Conservation (phyloP, 2,888 invertebrate species). For the Rosalia funebris region DNA sequence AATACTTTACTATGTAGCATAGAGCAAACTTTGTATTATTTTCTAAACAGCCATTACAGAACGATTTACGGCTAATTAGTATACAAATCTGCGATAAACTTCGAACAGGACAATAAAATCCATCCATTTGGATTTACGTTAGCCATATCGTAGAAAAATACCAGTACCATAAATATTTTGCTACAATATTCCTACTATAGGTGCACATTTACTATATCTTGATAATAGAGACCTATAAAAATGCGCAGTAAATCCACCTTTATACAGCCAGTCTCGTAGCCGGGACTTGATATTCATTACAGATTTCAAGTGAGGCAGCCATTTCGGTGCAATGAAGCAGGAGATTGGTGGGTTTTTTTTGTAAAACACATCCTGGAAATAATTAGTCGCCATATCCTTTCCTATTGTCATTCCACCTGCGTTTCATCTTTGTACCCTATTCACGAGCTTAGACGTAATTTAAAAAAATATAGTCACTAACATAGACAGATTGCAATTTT, state of each 20-base stretch:
- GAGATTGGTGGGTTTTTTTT: conserved; percentile 22
- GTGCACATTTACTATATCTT: conserved; percentile 17
- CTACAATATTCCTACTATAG: conserved; percentile 3
- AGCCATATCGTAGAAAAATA: too few species aligned
- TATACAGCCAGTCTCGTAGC: conserved; percentile 15
- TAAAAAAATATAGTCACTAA: too few species aligned
- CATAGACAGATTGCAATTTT: too few species aligned
- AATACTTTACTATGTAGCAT: too few species aligned
- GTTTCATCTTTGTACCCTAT: not conserved
- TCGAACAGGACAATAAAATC: too few species aligned
- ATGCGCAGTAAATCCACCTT: conserved; percentile 12
- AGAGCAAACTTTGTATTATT: too few species aligned
- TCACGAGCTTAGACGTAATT: not conserved
- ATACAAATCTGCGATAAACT: too few species aligned
- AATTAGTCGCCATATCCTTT: conserved; percentile 21
- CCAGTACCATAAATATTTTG: conserved; percentile 16
- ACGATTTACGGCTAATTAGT: too few species aligned
- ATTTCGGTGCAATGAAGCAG: conserved; percentile 26
- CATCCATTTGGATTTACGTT: too few species aligned
- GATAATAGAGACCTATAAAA: conserved; percentile 25
- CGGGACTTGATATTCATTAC: conserved; percentile 31
- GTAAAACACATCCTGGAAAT: conserved; percentile 13
- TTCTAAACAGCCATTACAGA: too few species aligned
- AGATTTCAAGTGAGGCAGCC: conserved; percentile 27
- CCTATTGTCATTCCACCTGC: not conserved